These are phyloP conservation scores for Petrosia ficiformis DNA, from an alignment of 37 sponge, comb jelly and placozoan species.

Conservation along the genomic window DNA sequence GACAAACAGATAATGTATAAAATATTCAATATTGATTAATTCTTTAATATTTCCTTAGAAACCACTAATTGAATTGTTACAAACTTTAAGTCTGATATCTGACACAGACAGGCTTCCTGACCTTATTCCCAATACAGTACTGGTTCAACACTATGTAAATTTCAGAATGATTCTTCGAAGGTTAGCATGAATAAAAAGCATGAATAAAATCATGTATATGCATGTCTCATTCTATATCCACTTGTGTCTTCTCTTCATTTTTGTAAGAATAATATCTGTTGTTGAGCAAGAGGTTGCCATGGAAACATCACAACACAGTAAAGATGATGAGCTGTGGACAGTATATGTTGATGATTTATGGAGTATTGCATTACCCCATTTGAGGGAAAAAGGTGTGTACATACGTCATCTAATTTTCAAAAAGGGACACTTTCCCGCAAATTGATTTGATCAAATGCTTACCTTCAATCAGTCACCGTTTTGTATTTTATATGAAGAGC, in stretches of 20 bases:
- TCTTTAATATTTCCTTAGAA: too few species aligned
- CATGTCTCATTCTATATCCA: too few species aligned
- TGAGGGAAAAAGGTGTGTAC: constrained; percentile 17
- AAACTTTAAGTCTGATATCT: constrained; percentile 17
- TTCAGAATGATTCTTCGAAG: constrained; percentile 49
- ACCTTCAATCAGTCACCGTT: too few species aligned
- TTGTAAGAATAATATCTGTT: not conserved
- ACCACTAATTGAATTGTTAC: constrained; percentile 32
- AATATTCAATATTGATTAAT: too few species aligned
- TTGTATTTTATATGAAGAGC: too few species aligned
- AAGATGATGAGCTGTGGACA: constrained; percentile 14
- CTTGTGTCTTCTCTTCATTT: not conserved
- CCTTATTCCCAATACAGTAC: constrained; percentile 34
- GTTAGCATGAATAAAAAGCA: constrained; percentile 7
- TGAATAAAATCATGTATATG: too few species aligned
- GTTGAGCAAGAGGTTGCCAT: constrained; percentile 10
- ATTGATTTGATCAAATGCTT: too few species aligned
- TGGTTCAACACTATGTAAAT: constrained; percentile 55
- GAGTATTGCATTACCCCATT: constrained; percentile 33
- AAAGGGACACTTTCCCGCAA: too few species aligned
- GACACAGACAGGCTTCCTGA: constrained; percentile 29
- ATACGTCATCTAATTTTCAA: not conserved
- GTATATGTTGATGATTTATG: constrained; percentile 51
- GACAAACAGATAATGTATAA: too few species aligned
- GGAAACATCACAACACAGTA: not conserved